Conservation (phyloP, 1,140 invertebrate genomes). For the Zaprionus ornatus region DNA sequence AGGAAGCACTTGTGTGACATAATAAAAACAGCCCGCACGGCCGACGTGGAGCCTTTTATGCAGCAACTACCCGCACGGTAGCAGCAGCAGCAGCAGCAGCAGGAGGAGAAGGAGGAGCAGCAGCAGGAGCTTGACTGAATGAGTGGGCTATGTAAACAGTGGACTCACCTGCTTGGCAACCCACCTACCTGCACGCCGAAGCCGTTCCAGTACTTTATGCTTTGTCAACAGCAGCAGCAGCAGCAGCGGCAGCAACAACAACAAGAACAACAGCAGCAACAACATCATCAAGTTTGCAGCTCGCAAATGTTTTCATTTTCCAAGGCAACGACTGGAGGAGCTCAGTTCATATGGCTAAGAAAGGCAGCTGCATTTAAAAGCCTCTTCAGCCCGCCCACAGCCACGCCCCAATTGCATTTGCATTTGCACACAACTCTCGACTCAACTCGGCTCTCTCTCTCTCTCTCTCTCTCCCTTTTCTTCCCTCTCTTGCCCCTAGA, state of each 20-base stretch:
- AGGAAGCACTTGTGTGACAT: conserved; percentile 80
- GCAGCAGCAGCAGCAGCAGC: not conserved
- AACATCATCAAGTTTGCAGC: conserved; percentile 33
- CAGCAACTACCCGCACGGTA: not conserved
- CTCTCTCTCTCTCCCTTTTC: not conserved
- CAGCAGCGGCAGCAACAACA: conserved; percentile 46
- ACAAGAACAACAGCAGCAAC: conserved; percentile 14
- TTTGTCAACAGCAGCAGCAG: conserved; percentile 62
- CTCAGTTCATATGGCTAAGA: conserved; percentile 28
- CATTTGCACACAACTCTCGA: conserved; percentile 27
- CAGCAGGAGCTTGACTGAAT: conserved; percentile 10
- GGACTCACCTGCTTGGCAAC: conserved; percentile 26
- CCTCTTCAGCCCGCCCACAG: conserved; percentile 13
- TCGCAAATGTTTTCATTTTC: conserved; percentile 71
- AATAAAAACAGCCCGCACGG: conserved; percentile 63
- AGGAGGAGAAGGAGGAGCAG: not conserved
- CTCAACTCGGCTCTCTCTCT: not conserved
- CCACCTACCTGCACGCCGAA: conserved; percentile 8
- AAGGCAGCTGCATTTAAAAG: conserved; percentile 58
- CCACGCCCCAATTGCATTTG: conserved; percentile 29
- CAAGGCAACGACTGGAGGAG: conserved; percentile 50
- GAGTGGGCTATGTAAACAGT: conserved; percentile 43
- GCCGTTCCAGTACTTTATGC: conserved; percentile 65
- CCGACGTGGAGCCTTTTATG: conserved; percentile 47
- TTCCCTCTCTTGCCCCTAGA: not conserved